Evolutionary conservation across 2,888 invertebrate genomes (phyloP).

Genomic region (Xestoiulus laeticollis): DNA sequence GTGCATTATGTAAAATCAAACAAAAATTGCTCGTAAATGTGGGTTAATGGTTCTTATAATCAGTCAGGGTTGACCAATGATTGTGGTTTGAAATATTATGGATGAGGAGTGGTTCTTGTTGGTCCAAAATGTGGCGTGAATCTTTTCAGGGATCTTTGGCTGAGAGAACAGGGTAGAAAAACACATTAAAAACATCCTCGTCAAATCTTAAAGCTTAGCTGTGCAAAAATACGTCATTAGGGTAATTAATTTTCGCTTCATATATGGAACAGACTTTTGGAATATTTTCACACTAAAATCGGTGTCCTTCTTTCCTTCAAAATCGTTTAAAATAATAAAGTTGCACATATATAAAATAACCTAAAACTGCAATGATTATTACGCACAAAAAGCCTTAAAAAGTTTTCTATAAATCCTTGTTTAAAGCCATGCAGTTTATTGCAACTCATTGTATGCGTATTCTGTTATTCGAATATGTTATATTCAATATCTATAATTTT

Average conservation of each 20-base stretch:
- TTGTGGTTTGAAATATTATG: too few species aligned
- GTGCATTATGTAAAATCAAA: too few species aligned
- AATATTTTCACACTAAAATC: conserved; percentile 1
- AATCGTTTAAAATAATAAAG: background rate
- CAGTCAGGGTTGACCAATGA: too few species aligned
- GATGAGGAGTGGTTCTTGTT: too few species aligned
- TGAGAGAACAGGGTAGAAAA: background rate
- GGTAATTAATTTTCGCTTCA: background rate
- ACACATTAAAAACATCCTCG: background rate
- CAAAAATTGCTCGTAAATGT: too few species aligned
- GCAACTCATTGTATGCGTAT: too few species aligned
- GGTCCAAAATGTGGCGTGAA: too few species aligned
- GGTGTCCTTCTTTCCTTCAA: background rate
- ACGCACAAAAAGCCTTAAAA: background rate
- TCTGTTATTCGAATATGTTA: too few species aligned
- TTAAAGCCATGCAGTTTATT: too few species aligned
- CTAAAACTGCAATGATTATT: background rate
- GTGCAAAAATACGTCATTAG: background rate
- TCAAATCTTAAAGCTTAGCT: background rate
- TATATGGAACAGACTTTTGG: background rate
- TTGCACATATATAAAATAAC: background rate
- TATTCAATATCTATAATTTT: too few species aligned
- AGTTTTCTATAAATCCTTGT: too few species aligned
- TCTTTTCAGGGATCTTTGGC: background rate
- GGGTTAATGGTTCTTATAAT: too few species aligned